Conservation (phyloP, 23 tunicate genomes). For the Aplidium turbinatum region DNA sequence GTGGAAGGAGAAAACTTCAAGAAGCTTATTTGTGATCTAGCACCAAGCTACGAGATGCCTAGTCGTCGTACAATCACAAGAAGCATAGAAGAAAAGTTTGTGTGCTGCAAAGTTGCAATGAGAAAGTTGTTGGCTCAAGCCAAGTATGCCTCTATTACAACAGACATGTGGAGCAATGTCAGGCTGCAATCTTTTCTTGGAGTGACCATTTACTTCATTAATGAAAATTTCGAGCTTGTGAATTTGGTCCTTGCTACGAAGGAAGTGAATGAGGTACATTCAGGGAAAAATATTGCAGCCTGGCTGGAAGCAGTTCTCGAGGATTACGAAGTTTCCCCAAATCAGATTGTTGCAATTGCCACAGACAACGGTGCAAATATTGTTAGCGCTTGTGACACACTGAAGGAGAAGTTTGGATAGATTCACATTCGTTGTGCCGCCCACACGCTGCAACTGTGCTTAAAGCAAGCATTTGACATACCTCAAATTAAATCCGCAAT, state of each 20-base stretch:
- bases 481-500: conserved; percentile 47
- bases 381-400: neutral
- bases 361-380: neutral
- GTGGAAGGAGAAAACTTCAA: conserved; percentile 33
- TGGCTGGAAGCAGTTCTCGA: conserved; percentile 46
- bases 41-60: conserved; percentile 27
- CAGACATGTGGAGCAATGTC: conserved; percentile 36
- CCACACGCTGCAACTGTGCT: conserved; percentile 24
- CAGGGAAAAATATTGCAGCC: conserved; percentile 18
- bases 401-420: neutral
- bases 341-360: too few species aligned
- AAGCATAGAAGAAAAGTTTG: conserved; percentile 3
- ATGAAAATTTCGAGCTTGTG: conserved; percentile 18
- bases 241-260: conserved; percentile 46
- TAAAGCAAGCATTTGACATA: conserved; percentile 34
- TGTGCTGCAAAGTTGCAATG: conserved; percentile 15
- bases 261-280: conserved; percentile 43
- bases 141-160: conserved; percentile 27
- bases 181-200: conserved; percentile 50
- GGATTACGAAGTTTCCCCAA: conserved; percentile 29
- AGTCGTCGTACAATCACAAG: conserved; percentile 32
- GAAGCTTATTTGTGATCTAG: conserved; percentile 14
- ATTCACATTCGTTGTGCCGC: neutral
- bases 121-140: conserved; percentile 8
- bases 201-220: conserved; percentile 26